phyloP scores from a whole-genome alignment of 2,113 vertebrate species.

The Apodemus sylvaticus region DNA sequence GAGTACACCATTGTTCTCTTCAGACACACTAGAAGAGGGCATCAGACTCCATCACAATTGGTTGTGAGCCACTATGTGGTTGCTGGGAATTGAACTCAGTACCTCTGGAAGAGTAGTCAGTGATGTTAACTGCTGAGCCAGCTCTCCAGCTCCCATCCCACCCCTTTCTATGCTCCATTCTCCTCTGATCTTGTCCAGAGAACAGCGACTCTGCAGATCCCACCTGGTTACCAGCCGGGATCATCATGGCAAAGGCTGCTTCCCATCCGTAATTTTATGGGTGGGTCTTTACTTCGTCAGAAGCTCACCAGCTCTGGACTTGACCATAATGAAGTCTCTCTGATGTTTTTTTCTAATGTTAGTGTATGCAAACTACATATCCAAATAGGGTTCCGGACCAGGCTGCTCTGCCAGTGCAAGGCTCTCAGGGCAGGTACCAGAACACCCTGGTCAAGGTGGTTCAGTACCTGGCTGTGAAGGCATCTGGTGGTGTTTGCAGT shows the following conservation, averaged over 20 bases:
- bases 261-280: not conserved
- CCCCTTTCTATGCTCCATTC: not conserved
- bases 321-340: not conserved
- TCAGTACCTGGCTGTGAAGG: not conserved
- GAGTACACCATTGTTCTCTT: too few relatives aligned
- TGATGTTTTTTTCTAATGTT: too few relatives aligned
- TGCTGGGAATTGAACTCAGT: too few relatives aligned
- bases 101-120: too few relatives aligned
- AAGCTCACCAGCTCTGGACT: not conserved
- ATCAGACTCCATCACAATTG: too few relatives aligned
- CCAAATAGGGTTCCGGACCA: not conserved
- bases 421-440: not conserved
- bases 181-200: not conserved
- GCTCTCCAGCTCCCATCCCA: not conserved
- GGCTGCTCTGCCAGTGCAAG: not conserved
- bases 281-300: not conserved
- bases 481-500: not conserved
- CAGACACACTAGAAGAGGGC: too few relatives aligned
- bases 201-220: not conserved
- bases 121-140: too few relatives aligned
- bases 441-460: not conserved
- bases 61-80: too few relatives aligned
- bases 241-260: not conserved
- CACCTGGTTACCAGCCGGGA: not conserved
- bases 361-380: not conserved